Evolutionary conservation across 2,888 invertebrate species (phyloP).

Genomic region (Zaprionus bogoriensis): DNA sequence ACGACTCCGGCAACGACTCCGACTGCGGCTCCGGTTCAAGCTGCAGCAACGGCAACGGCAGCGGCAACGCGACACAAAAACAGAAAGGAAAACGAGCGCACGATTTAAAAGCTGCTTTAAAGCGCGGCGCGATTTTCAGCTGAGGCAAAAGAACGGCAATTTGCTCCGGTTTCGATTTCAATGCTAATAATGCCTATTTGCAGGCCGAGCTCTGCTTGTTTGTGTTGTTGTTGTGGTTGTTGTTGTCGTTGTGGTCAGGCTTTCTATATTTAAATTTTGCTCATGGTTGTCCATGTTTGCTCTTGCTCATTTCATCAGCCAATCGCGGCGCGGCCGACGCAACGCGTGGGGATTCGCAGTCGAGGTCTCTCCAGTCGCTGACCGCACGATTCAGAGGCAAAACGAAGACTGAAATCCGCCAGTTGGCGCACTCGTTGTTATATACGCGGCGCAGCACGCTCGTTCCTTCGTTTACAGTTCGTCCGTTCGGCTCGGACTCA

Average conservation of each 20-base stretch:
- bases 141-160: no score
- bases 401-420: slow-evolving; percentile 73
- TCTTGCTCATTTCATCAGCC: slow-evolving; percentile 57
- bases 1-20: no score
- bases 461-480: no score
- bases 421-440: slow-evolving; percentile 72
- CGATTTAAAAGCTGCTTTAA: slow-evolving; percentile 51
- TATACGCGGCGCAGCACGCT: slow-evolving; percentile 53
- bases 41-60: slow-evolving; percentile 11
- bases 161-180: slow-evolving; percentile 2
- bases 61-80: slow-evolving; percentile 17
- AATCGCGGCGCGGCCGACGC: slow-evolving; percentile 59
- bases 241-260: slow-evolving; percentile 8
- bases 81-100: slow-evolving; percentile 58
- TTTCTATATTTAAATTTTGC: slow-evolving; percentile 22
- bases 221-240: not conserved
- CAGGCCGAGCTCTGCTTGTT: not conserved
- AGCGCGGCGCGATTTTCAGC: slow-evolving; percentile 20
- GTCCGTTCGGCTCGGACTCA: slow-evolving; percentile 4
- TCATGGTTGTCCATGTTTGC: not conserved
- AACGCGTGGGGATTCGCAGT: slow-evolving; percentile 51
- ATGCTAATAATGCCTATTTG: not conserved
- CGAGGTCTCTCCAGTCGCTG: slow-evolving; percentile 40
- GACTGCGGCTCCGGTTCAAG: slow-evolving; percentile 1
- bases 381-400: slow-evolving; percentile 77